These are phyloP conservation scores for Rhynchotus rufescens DNA, from an alignment of 2,797 vertebrate species.

Conservation along the genomic window DNA sequence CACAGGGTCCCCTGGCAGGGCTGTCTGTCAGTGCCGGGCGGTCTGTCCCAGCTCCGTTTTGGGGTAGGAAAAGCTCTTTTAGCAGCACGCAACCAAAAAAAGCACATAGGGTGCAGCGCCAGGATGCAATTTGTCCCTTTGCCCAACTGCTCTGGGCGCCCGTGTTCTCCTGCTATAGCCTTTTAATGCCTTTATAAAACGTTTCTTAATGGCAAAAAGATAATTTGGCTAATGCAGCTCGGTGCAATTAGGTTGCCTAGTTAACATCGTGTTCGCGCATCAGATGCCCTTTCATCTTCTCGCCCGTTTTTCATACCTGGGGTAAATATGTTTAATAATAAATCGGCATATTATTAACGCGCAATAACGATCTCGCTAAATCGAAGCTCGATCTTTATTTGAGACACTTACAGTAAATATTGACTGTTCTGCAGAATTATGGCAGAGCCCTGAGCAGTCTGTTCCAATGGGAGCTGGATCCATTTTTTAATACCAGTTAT, in stretches of 20 bases:
- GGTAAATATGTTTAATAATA: constrained; percentile 81
- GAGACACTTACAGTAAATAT: constrained; percentile 78
- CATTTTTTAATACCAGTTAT: constrained; percentile 81
- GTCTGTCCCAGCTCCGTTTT: not conserved
- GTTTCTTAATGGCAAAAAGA: constrained; percentile 55
- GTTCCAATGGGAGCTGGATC: constrained; percentile 70
- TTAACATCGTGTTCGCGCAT: constrained; percentile 67
- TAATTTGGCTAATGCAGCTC: constrained; percentile 71
- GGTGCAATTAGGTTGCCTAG: constrained; percentile 58
- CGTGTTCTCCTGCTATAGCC: constrained; percentile 8
- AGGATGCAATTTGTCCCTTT: constrained; percentile 17
- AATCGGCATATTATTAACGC: constrained; percentile 80
- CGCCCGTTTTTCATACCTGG: constrained; percentile 72
- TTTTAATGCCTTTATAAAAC: constrained; percentile 57
- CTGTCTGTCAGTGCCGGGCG: too few species aligned
- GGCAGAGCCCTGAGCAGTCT: constrained; percentile 69
- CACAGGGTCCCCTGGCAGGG: not conserved
- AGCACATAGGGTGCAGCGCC: not conserved
- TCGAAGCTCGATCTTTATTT: constrained; percentile 79
- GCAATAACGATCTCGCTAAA: constrained; percentile 74
- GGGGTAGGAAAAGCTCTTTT: not conserved
- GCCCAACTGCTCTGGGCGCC: not conserved
- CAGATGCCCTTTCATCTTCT: constrained; percentile 45
- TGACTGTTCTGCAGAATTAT: constrained; percentile 79
- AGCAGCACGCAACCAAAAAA: not conserved